Evolutionary conservation across 2,113 vertebrate genomes (phyloP), one percentile per base, ranked within the genome.

Genomic region (Bubo scandiacus): DNA sequence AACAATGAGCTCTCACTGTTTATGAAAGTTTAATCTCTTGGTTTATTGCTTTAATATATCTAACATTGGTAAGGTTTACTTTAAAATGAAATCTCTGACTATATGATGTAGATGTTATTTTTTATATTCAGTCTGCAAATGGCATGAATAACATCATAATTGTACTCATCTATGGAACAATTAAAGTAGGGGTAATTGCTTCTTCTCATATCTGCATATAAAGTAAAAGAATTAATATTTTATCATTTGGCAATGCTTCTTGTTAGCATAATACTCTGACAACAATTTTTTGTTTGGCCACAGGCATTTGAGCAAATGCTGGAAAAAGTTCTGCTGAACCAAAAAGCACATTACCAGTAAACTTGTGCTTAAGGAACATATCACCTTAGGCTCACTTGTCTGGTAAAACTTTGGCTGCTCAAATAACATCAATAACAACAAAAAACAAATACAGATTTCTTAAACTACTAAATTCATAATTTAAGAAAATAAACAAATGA

Each of bases 1-100:
- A 99, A 98, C 98, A 99, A 98, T 98, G 98, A 98, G 96, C 98
- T 98, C 98, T 98, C 98, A 97, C 97, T 97, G 98, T 98, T 99
- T 98, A 98, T 98, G 98, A 98, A 98, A 98, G 97, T 98, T 98
- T 98, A 98, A 98, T 98, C 97, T 98, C 97, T 97, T 97, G 94
- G 91, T 98, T 98, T 98, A 98, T 98, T 98, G 98, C 97, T 97
- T 98, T 98, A 98, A 98, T 98, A 98, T 98, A 98, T 98, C 98
- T 98, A 96, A 96, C 96, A 97, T 89, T 97, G 95, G 97, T 98
- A 97, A 97, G 97, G 90, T 97, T 98, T 98, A 97, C 96, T 98
- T 98, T 98, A 98, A 97, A 98, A 98, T 97, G 96, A 98, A 98
- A 96, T 96, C 97, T 95, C 95, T 97, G 95, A 97, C 98, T 98